Percentiles rank a stretch among this genome's conserved stretches.
phyloP scores from a whole-genome alignment of 2,113 vertebrate species.

The Bolborhynchus lineola region DNA sequence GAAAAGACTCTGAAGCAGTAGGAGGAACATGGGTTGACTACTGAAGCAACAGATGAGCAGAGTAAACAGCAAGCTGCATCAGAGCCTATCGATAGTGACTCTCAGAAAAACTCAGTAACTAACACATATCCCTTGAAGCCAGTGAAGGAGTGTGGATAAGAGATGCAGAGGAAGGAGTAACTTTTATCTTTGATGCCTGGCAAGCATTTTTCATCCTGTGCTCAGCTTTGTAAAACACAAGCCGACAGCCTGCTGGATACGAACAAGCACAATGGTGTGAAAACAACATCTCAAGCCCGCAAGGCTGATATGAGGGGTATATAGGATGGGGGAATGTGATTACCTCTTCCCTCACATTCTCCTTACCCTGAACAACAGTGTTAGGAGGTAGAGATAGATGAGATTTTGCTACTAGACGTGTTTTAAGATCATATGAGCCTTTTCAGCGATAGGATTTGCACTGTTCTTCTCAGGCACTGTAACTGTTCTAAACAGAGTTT shows the following conservation, averaged over 20 bases:
- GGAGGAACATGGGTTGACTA: neutral
- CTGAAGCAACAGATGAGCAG: neutral
- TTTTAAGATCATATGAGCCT: neutral
- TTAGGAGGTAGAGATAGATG: neutral
- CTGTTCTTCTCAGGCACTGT: neutral
- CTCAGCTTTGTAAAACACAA: slow-evolving; percentile 21
- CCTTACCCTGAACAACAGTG: neutral
- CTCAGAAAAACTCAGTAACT: neutral
- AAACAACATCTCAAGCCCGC: slow-evolving; percentile 14
- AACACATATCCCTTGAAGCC: neutral
- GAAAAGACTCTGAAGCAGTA: neutral
- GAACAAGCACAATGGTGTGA: neutral
- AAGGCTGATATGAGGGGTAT: neutral
- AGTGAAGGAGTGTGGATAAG: neutral
- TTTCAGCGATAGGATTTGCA: neutral
- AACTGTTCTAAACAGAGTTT: neutral
- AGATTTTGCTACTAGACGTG: neutral
- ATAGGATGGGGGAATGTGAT: neutral
- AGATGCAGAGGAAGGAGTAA: neutral
- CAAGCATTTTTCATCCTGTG: slow-evolving; percentile 23
- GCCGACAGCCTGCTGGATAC: neutral
- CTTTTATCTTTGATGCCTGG: slow-evolving; percentile 3
- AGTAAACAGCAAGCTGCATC: neutral
- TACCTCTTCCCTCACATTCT: slow-evolving; percentile 11
- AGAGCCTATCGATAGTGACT: neutral